Evolutionary conservation across 2,113 vertebrate species (phyloP).

Genomic region (Arvicanthis niloticus): DNA sequence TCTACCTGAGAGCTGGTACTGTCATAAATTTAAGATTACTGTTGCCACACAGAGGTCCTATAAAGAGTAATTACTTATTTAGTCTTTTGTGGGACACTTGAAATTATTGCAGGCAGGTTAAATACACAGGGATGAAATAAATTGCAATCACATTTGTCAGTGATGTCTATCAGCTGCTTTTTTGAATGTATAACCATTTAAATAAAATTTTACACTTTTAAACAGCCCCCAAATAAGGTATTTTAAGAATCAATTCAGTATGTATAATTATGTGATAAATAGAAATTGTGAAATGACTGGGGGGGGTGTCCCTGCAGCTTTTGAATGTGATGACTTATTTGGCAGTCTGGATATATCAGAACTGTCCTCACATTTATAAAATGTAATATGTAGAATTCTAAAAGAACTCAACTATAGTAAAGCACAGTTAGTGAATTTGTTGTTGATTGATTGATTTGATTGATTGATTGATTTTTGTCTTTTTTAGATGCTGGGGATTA

Average conservation of each 20-base stretch:
- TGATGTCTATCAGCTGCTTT: conserved; percentile 53
- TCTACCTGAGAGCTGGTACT: conserved; percentile 2
- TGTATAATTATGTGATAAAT: conserved; percentile 38
- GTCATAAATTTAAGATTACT: conserved; percentile 64
- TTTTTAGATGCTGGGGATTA: not conserved
- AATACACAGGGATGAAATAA: conserved; percentile 53
- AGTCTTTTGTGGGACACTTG: conserved; percentile 54
- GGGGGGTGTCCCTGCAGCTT: not conserved
- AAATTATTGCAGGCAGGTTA: conserved; percentile 50
- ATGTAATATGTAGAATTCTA: conserved; percentile 8
- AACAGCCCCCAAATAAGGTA: not conserved
- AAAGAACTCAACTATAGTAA: conserved; percentile 53
- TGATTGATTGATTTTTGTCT: not conserved
- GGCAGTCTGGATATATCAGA: conserved; percentile 18
- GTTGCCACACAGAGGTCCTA: not conserved
- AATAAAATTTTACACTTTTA: conserved; percentile 43
- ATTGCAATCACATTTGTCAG: conserved; percentile 12
- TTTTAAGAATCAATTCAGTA: conserved; percentile 37
- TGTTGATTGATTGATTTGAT: not conserved
- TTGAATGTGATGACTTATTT: not conserved
- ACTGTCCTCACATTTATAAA: conserved; percentile 39
- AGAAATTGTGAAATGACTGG: not conserved
- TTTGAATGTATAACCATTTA: conserved; percentile 42
- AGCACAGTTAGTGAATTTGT: not conserved
- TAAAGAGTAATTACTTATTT: conserved; percentile 64